Conservation (phyloP, 35 echinoderm and acorn worm genomes). For the Lytechinus pictus region DNA sequence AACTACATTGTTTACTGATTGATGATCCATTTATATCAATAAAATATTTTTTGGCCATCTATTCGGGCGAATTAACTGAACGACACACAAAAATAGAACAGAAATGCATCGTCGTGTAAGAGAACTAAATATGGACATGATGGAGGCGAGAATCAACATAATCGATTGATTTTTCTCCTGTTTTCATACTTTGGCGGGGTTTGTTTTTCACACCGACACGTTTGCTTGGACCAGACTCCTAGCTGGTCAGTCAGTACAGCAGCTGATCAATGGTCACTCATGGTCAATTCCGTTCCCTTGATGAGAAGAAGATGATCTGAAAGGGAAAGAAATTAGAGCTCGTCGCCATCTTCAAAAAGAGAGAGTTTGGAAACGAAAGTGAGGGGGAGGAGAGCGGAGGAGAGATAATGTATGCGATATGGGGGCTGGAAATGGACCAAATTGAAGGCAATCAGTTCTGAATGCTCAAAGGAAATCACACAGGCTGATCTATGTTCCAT, state of each 20-base stretch:
- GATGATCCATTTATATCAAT: no score
- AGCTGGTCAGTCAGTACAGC: neutral
- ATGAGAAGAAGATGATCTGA: neutral
- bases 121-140: neutral
- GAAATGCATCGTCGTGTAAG: neutral
- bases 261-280: neutral
- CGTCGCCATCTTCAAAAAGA: neutral
- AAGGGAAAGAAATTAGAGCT: conserved; percentile 12
- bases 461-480: neutral
- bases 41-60: no score
- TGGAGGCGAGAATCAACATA: neutral
- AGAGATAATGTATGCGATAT: conserved; percentile 4
- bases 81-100: neutral
- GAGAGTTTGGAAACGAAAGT: neutral
- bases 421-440: neutral
- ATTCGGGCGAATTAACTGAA: neutral
- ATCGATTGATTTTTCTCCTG: neutral
- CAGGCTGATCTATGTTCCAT: neutral
- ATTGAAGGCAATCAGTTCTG: neutral
- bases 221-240: neutral
- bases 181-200: neutral
- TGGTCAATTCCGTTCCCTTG: neutral
- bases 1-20: no score
- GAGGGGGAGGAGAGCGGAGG: neutral
- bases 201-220: neutral